phyloP scores from a whole-genome alignment of 2,888 invertebrate species.

The Helicoverpa assulta region DNA sequence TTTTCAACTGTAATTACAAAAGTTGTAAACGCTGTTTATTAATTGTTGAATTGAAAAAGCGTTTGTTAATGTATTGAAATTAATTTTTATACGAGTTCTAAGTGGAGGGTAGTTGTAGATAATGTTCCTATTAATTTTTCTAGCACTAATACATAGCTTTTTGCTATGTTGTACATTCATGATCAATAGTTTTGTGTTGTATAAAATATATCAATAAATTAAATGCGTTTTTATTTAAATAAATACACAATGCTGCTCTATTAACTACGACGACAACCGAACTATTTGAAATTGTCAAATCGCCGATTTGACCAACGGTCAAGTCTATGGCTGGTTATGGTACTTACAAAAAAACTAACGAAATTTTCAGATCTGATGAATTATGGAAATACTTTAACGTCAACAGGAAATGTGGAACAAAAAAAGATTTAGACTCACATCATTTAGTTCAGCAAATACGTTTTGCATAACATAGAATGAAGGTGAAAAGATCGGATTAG shows the following conservation, averaged over 20 bases:
- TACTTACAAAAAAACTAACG: slow-evolving; percentile 16
- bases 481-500: slow-evolving; percentile 3
- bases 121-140: slow-evolving; percentile 23
- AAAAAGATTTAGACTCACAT: slow-evolving; percentile 49
- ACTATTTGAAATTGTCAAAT: no score
- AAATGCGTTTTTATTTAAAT: no score
- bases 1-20: slow-evolving; percentile 76
- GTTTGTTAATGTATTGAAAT: slow-evolving; percentile 62
- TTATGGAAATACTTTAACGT: slow-evolving; percentile 55
- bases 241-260: no score
- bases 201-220: no score
- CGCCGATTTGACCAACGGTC: no score
- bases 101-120: slow-evolving; percentile 5
- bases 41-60: slow-evolving; percentile 75
- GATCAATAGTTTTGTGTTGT: no score
- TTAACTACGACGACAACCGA: no score
- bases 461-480: slow-evolving; percentile 55
- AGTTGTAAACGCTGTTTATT: slow-evolving; percentile 74
- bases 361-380: slow-evolving; percentile 38
- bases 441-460: slow-evolving; percentile 53
- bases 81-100: slow-evolving; percentile 31
- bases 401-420: slow-evolving; percentile 53
- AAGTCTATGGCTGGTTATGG: no score
- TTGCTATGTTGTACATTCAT: slow-evolving; percentile 12
- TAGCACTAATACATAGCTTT: slow-evolving; percentile 26